These are phyloP conservation scores for Osmerus mordax DNA, from an alignment of 2,113 vertebrate species.

Conservation along the genomic window DNA sequence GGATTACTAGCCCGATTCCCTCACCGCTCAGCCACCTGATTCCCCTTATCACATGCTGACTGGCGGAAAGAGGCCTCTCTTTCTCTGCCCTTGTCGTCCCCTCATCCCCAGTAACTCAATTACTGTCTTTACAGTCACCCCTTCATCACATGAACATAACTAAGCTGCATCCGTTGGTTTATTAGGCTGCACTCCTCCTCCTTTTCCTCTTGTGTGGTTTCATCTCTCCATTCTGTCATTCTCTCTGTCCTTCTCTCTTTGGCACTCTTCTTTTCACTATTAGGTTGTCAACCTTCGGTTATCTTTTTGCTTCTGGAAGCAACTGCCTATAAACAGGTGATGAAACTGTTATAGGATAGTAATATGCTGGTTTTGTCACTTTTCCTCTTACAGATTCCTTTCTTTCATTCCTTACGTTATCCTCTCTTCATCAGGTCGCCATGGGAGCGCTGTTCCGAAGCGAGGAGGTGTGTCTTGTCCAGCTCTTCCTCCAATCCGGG, in stretches of 20 bases:
- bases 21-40: no score
- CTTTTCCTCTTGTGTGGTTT: no score
- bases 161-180: background rate
- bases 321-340: no score
- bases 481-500: conserved; percentile 79
- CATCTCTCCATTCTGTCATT: no score
- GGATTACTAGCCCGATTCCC: no score
- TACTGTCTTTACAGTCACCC: background rate
- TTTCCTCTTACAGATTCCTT: background rate
- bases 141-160: conserved; percentile 1
- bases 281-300: no score
- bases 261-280: no score
- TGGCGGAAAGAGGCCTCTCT: background rate
- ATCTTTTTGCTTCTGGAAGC: no score
- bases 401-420: background rate
- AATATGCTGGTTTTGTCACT: no score
- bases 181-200: background rate
- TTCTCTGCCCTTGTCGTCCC: background rate
- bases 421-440: background rate
- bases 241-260: no score
- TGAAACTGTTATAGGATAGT: no score
- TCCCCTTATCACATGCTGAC: background rate
- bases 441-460: conserved; percentile 81
- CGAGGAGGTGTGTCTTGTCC: conserved; percentile 79
- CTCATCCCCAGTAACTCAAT: background rate